Base-by-base conservation (phyloP, 2,888 invertebrate species). In the Drosophila neotestacea region DNA sequence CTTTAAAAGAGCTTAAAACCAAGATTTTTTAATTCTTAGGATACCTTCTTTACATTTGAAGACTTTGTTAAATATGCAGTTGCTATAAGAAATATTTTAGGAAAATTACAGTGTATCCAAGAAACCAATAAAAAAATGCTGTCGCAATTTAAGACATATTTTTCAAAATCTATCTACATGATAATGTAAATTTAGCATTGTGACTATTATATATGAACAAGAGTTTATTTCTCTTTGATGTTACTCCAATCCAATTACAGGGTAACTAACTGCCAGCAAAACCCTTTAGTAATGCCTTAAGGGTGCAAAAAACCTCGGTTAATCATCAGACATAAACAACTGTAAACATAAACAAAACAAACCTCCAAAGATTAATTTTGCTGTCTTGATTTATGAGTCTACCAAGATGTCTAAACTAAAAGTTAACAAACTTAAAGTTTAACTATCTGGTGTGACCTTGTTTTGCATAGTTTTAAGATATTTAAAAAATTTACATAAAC, bases 371-470 rank as follows among this genome's bases (percentile, higher is more conserved):
- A 54, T 34, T 42, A 44, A 64, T 48, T 30, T 65, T 16, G 32
- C 30, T 27, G 1, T 34, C 10, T 10, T 44, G 50, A 62, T 71
- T 76, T 51, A 77, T 51, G 48, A 7, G 41, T 7, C 10, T n/a
- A 16, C 4, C 59, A 44, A 75, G 44, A 41, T 46, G 22, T 44
- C 38, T 39, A 34, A 55, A 34, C 55, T 7, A 22, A 42, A 34
- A 44, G 44, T 55, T 34, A 34, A 44, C 34, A 42, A 46, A 36
- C 55, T 36, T 27, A 1, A 44, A 56, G 27, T 34, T 42, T 50
- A 50, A 48, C 59, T 50, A 50, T 39, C 9, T 44, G 38, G 22
- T 11, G n/a, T 41, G 67, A 51, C 74, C 67, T 67, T 60, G 75
- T 46, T 46, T 32, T 44, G 47, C 30, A 52, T 59, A 16, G 69